Base-by-base conservation (phyloP, 2,797 vertebrate genomes). In the Hippopotamyrus pictus region DNA sequence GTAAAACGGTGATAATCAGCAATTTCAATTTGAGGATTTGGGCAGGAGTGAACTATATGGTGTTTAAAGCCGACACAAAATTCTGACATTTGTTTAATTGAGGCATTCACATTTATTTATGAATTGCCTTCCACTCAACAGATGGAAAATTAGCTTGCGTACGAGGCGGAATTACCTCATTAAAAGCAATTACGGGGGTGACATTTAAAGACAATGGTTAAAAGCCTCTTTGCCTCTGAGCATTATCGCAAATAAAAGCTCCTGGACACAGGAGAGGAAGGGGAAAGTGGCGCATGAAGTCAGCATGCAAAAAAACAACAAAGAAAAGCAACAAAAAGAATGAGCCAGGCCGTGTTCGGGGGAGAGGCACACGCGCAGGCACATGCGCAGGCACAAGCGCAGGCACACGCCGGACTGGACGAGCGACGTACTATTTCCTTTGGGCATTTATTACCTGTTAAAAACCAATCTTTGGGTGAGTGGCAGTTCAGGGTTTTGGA, bases 401-500 rank as follows among this genome's bases (percentile, higher is more conserved):
- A 46, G 59, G 53, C 59, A 22, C 87, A 22, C 25, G 17, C 54
- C 83, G 17, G 83, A 51, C 62, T 84, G 69, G 83, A 90, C 79
- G 84, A 53, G 76, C 51, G 53, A 87, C 19, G 95, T 93, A 95
- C 95, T 94, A 95, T 96, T 96, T 97, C 97, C 96, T 97, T 94
- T 93, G 95, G 96, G 96, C 96, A 97, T 97, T 97, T 96, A 97
- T 97, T 97, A 97, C 95, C 95, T 96, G 96, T 97, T 97, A 97
- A 96, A 96, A 97, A 96, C 95, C 96, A 97, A 97, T 97, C 96
- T 97, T 96, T 96, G 96, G 95, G 95, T 97, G 97, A 97, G 96
- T 97, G 97, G 96, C 97, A 97, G 96, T 96, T 96, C 96, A 97
- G 96, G 96, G 96, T 97, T 97, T 97, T 97, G 96, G 95, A 97